Percentiles rank a stretch among this genome's conserved stretches.
phyloP scores from a whole-genome alignment of 2,888 invertebrate species.

The Apomyelois bistriatella region DNA sequence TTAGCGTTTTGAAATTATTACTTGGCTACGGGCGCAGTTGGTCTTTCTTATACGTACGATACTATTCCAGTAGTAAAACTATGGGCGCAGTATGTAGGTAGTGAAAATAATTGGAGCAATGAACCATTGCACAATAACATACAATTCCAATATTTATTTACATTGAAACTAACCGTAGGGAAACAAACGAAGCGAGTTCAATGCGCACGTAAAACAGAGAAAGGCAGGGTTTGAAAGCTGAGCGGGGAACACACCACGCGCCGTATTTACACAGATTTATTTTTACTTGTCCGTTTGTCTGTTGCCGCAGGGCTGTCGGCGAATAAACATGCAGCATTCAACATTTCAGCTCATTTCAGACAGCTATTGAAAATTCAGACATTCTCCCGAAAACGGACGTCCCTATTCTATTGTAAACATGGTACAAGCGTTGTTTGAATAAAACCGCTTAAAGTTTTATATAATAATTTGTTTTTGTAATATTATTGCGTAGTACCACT shows the following conservation, averaged over 20 bases:
- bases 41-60: too few relatives aligned
- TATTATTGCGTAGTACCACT: neutral
- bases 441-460: neutral
- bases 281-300: conserved; percentile 9
- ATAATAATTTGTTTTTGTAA: neutral
- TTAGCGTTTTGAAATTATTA: too few relatives aligned
- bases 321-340: neutral
- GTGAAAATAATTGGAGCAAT: neutral
- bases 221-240: neutral
- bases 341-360: neutral
- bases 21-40: too few relatives aligned
- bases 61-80: too few relatives aligned
- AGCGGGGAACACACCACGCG: neutral
- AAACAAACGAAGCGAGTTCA: conserved; percentile 7
- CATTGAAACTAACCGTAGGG: neutral
- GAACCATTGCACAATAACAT: neutral
- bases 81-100: too few relatives aligned
- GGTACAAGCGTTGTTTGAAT: neutral
- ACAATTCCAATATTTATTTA: conserved; percentile 3
- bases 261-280: conserved; percentile 8
- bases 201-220: conserved; percentile 5
- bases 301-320: neutral
- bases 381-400: neutral
- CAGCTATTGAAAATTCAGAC: conserved; percentile 2
- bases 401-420: neutral